Percentiles rank a stretch among this genome's conserved stretches.
Evolutionary conservation across 1,140 invertebrate genomes (phyloP).

Genomic region (Drosophila mojavensis): DNA sequence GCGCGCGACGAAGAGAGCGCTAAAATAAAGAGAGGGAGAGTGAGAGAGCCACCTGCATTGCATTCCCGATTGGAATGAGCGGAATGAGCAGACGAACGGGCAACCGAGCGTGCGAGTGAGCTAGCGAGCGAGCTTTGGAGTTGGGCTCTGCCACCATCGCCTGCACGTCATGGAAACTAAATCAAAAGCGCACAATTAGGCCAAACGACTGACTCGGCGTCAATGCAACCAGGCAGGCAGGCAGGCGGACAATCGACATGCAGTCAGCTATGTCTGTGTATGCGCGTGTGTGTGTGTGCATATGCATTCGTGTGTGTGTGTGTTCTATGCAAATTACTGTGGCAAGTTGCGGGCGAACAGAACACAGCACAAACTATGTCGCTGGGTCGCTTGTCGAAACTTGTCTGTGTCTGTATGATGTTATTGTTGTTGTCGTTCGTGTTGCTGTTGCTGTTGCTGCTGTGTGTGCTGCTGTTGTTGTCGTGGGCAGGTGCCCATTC

Average conservation of each 20-base stretch:
- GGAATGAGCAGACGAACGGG: neutral
- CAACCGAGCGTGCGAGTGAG: conserved; percentile 11
- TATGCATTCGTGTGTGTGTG: conserved; percentile 38
- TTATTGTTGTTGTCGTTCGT: neutral
- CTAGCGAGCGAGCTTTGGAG: conserved; percentile 11
- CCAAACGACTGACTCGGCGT: conserved; percentile 58
- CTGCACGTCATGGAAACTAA: conserved; percentile 69
- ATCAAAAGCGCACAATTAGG: conserved; percentile 79
- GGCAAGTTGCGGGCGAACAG: conserved; percentile 55
- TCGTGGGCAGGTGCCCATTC: conserved; percentile 8
- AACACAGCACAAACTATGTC: conserved; percentile 61
- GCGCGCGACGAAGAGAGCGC: neutral
- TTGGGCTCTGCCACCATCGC: conserved; percentile 1
- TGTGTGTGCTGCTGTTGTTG: conserved; percentile 6
- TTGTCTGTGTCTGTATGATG: conserved; percentile 12
- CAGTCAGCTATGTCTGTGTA: conserved; percentile 20
- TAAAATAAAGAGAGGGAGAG: neutral
- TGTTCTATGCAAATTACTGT: conserved; percentile 72
- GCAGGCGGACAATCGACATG: conserved; percentile 22
- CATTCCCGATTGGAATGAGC: neutral
- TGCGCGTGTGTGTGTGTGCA: conserved; percentile 21
- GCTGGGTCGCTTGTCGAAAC: conserved; percentile 66
- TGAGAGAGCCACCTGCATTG: neutral
- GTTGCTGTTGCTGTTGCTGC: neutral
- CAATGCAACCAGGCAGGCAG: conserved; percentile 33